phyloP scores from a whole-genome alignment of 2,113 vertebrate genomes.

The Paratilapia polleni region DNA sequence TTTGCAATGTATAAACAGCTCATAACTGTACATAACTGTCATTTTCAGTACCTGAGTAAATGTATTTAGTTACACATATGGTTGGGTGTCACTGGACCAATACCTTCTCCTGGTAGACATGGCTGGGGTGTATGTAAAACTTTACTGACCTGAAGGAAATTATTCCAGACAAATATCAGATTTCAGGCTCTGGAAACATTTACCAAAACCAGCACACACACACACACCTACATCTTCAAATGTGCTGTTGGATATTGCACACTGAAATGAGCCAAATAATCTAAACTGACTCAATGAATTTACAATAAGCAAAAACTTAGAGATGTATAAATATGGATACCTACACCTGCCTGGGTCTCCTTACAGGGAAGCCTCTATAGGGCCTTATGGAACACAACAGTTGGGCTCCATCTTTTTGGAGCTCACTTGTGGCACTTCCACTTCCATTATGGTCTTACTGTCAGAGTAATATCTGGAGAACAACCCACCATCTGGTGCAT shows the following conservation, averaged over 20 bases:
- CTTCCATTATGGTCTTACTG: conserved; percentile 66
- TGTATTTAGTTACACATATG: no score
- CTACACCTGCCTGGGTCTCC: conserved; percentile 8
- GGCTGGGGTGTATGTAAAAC: no score
- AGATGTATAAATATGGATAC: neutral
- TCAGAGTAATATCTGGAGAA: conserved; percentile 56
- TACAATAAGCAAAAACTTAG: neutral
- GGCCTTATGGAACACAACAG: conserved; percentile 54
- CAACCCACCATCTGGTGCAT: conserved; percentile 72
- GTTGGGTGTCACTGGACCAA: no score
- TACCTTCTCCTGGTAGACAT: no score
- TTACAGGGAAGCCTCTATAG: conserved; percentile 1
- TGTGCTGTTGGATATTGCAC: neutral
- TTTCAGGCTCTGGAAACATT: no score
- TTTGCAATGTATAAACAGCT: no score
- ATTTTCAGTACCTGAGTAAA: no score
- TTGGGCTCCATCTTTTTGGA: conserved; percentile 50
- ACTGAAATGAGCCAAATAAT: neutral
- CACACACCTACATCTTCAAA: neutral
- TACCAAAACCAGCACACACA: neutral
- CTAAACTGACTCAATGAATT: neutral
- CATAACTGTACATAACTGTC: no score
- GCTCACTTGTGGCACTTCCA: conserved; percentile 54
- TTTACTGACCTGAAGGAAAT: no score
- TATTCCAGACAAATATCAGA: no score